Conservation (phyloP, 64 coral and sea anemone genomes). For the Hydrozoanthus tunicans region DNA sequence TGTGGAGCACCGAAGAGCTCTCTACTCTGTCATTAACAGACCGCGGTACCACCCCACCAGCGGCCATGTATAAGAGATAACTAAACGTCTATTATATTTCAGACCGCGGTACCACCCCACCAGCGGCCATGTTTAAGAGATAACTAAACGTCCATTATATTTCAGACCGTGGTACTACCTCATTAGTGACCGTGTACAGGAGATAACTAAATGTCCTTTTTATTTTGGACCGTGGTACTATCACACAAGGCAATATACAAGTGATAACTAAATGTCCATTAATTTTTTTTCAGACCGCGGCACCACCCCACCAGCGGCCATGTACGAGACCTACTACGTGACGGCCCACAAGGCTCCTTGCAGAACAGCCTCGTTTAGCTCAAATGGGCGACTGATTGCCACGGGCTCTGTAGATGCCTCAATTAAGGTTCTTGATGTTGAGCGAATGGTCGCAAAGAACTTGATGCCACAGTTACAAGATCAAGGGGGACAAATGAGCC, state of each 20-base stretch:
- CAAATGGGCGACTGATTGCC: constrained; percentile 82
- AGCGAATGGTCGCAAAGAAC: constrained; percentile 97
- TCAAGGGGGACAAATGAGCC: constrained; percentile 76
- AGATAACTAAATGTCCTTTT: not conserved
- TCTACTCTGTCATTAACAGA: too few relatives aligned
- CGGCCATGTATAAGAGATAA: not conserved
- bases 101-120: too few relatives aligned
- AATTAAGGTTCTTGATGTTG: constrained; percentile 96
- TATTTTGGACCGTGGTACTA: not conserved
- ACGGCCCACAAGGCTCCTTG: constrained; percentile 97
- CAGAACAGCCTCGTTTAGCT: constrained; percentile 86
- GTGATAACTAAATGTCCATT: not conserved
- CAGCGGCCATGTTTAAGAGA: too few relatives aligned
- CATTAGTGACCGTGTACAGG: too few relatives aligned
- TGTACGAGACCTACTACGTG: constrained; percentile 99
- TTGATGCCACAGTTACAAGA: constrained; percentile 90
- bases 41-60: too few relatives aligned
- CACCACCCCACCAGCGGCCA: constrained; percentile 80
- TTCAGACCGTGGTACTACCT: not conserved
- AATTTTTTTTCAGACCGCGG: constrained; percentile 66
- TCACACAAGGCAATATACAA: too few relatives aligned
- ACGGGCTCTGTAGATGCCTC: constrained; percentile 94
- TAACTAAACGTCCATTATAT: not conserved
- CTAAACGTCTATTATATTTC: not conserved
- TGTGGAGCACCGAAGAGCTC: too few relatives aligned